Conservation (phyloP, 2,888 invertebrate species). For the Eutolmus rufibarbis region DNA sequence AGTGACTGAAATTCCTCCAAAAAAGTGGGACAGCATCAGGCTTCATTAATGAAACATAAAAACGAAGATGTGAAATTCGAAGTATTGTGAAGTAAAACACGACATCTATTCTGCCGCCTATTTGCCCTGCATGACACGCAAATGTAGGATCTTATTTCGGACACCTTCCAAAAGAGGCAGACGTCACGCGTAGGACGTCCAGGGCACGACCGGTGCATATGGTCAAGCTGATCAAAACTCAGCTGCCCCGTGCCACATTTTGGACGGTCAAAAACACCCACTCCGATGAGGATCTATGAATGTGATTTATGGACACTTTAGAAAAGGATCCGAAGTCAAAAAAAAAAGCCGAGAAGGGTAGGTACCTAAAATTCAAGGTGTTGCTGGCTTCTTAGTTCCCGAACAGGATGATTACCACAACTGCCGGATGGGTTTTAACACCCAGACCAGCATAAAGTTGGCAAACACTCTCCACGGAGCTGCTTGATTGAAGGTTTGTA, state of each 20-base stretch:
- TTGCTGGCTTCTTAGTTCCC: not conserved
- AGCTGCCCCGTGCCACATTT: constrained; percentile 20
- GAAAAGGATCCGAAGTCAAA: not conserved
- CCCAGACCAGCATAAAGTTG: not conserved
- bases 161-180: not conserved
- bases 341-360: not conserved
- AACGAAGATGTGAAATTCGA: not conserved
- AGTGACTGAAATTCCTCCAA: not conserved
- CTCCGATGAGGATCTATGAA: constrained; percentile 6
- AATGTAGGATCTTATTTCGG: not conserved
- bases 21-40: not conserved
- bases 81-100: not conserved
- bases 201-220: not conserved
- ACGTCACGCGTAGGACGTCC: not conserved
- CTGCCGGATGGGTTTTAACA: not conserved
- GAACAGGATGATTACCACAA: constrained; percentile 6
- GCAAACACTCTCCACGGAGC: not conserved
- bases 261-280: not conserved
- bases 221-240: constrained; percentile 7
- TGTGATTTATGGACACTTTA: not conserved
- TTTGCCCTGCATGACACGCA: not conserved
- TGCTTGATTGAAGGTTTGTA: not conserved
- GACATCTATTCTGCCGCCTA: not conserved
- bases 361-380: not conserved
- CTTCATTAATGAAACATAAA: not conserved